These are phyloP conservation scores for Dinothrombium tinctorium DNA, from an alignment of 1,140 invertebrate species.

Conservation along the genomic window DNA sequence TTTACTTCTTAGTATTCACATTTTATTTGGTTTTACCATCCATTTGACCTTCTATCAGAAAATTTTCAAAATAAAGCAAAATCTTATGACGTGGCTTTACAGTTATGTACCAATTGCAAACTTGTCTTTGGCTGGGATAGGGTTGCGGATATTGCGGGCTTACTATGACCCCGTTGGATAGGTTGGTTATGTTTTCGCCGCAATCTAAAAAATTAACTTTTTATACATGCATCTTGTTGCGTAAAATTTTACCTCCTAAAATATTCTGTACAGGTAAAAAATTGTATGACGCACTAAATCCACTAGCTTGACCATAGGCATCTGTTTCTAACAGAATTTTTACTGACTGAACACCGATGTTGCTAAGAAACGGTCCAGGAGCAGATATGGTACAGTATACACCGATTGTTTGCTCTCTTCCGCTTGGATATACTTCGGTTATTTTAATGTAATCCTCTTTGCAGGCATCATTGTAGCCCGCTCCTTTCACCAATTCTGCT, in stretches of 20 bases:
- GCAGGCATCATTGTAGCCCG: constrained; percentile 12
- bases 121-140: constrained; percentile 46
- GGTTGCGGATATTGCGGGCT: constrained; percentile 58
- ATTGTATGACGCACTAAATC: constrained; percentile 66
- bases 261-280: constrained; percentile 35
- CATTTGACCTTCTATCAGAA: constrained; percentile 59
- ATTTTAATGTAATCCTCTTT: constrained; percentile 72
- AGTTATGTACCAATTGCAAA: constrained; percentile 72
- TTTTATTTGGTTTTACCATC: constrained; percentile 23
- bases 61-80: constrained; percentile 60
- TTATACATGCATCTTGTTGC: neutral
- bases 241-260: constrained; percentile 29
- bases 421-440: constrained; percentile 51
- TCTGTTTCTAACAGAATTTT: constrained; percentile 64
- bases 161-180: constrained; percentile 53
- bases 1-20: neutral
- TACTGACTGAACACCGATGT: constrained; percentile 50
- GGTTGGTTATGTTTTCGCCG: constrained; percentile 54
- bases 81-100: constrained; percentile 53
- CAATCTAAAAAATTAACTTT: constrained; percentile 35
- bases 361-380: constrained; percentile 70
- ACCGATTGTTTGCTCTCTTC: constrained; percentile 51
- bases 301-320: constrained; percentile 51
- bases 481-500: constrained; percentile 8
- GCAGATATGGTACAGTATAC: constrained; percentile 39